Base-by-base conservation (phyloP, 1,140 invertebrate genomes). In the Trachymyrmex cornetzi region DNA sequence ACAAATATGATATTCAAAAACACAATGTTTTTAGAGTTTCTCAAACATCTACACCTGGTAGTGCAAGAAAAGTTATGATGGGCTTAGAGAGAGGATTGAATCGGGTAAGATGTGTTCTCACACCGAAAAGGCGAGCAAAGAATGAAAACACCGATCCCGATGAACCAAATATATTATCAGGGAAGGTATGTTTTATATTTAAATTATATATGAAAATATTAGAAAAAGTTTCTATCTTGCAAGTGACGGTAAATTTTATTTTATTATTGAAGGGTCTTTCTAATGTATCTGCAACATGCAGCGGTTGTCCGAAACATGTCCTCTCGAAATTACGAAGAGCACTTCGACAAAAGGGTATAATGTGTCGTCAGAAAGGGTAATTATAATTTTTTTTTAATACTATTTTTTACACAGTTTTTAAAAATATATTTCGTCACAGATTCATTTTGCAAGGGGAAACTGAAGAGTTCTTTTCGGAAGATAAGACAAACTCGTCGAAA, bases 281-380 rank as follows among this genome's bases (percentile, higher is more conserved):
- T 90, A 98, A 98, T 93, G 96, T 98, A 34, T 98, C 97, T 7
- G 97, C 96, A 12, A 97, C 97, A 9, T 96, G 96, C 55, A 97
- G 96, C 77, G 96, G 95, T 19, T 96, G 96, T 94, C 96, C 97
- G 1, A 97, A 97, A 89, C 94, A 96, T 85, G 96, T 98, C 16
- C 94, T 98, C 30, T 94, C 94, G 1, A 96, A 96, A 91, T 93
- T 98, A 55, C 96, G 96, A 69, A 94, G 95, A 72, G 97, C 97
- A 3, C 95, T 98, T 50, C 94, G 96, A 14, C 96, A 96, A 84
- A 97, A 97, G 94, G 97, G 97, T 90, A 97, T 98, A 75, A 94
- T 96, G 38, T 97, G 96, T 92, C 96, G 96, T 91, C 96, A 97
- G 91, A 97, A 97, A 95, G 97, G 97, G 97, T 98, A 95, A 90